Evolutionary conservation across 2,113 vertebrate species (phyloP), one percentile per base, ranked within the genome.

Genomic region (Castor canadensis): DNA sequence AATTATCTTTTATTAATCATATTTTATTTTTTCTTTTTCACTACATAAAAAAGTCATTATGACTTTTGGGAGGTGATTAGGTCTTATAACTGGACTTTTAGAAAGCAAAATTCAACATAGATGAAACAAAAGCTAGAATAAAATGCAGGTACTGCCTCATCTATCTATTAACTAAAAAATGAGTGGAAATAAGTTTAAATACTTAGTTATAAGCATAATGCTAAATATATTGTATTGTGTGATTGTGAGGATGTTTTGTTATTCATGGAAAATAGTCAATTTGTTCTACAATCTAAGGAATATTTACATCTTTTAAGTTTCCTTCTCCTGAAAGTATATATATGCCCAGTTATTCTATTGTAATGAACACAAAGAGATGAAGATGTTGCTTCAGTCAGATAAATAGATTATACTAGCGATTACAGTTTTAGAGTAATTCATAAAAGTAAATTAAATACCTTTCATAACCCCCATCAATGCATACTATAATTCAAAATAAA

Each of bases 351-450:
- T 89, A 64, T 69, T 82, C 9, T 64, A 35, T 5, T 84, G 2
- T n/a, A 82, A 71, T 66, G 58, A 73, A 81, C 60, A 93, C 0
- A 1, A 86, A 86, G 62, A 40, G 32, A 75, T 79, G 87, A 92
- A 94, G 20, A 76, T 20, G 54, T 77, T 75, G 43, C 8, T 38
- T 83, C 45, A 56, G 30, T 54, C 49, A 95, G 12, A 38, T 80
- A 80, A 96, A 90, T 8, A 66, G 60, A 84, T 87, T 79, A 69
- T 81, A 91, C 60, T 38, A 47, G 40, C 91, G 84, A 66, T 88
- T 56, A 82, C 13, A 54, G 8, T 52, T 93, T 83, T 91, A 71
- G 11, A 85, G 6, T 79, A 83, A 79, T 76, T 88, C 87, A 49
- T 43, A 88, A 32, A 91, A 87, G 69, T 8, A 54, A 40, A 76